phyloP scores from a whole-genome alignment of 2,797 vertebrate species.

The Vireo griseus region DNA sequence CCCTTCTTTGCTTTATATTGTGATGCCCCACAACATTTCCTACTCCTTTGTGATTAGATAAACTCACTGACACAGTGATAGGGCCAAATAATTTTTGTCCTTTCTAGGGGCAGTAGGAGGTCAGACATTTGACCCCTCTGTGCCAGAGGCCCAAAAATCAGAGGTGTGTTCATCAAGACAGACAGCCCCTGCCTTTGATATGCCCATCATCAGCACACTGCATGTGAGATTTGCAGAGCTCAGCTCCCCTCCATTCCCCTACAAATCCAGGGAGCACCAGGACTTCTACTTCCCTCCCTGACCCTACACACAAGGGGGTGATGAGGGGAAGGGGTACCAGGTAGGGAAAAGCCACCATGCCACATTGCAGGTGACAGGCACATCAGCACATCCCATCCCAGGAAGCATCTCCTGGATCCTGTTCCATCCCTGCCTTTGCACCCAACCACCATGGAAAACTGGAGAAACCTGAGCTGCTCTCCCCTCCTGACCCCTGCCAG shows the following conservation, averaged over 20 bases:
- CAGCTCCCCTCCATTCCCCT: not conserved
- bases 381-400: not conserved
- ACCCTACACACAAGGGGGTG: not conserved
- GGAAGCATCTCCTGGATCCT: not conserved
- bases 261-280: not conserved
- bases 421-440: accelerated
- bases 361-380: not conserved
- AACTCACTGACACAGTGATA: not conserved
- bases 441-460: accelerated
- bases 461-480: not conserved
- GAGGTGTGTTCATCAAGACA: not conserved
- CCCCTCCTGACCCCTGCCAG: not conserved
- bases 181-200: accelerated
- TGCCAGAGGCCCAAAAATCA: not conserved
- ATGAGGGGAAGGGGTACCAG: not conserved
- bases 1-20: not conserved
- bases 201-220: not conserved
- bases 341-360: not conserved
- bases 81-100: not conserved
- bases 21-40: not conserved
- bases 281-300: not conserved
- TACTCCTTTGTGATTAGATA: not conserved
- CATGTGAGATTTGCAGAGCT: not conserved
- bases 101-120: not conserved
- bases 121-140: not conserved